A percentile compares a stretch with the other conserved stretches of the same genome.
Evolutionary conservation across 2,797 vertebrate genomes (phyloP).

Genomic region (Cyclura pinguis): DNA sequence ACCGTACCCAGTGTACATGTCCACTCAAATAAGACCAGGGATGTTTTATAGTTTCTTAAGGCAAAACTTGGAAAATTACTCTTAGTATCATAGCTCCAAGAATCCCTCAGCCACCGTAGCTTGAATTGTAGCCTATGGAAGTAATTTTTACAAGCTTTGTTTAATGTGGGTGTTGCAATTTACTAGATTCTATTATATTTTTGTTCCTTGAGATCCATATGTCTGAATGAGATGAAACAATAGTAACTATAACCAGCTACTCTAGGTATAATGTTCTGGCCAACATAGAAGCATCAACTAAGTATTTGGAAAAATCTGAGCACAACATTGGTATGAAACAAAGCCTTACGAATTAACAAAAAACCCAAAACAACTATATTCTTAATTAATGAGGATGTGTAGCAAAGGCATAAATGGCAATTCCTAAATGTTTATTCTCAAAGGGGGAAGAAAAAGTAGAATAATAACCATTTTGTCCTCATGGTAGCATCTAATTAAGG

Average conservation of each 20-base stretch:
- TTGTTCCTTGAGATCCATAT: background rate
- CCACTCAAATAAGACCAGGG: no score
- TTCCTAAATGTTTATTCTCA: constrained; percentile 69
- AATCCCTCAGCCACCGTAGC: no score
- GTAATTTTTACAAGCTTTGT: no score
- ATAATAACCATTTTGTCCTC: constrained; percentile 72
- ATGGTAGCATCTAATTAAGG: constrained; percentile 76
- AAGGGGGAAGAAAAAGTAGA: constrained; percentile 65
- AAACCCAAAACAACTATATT: background rate
- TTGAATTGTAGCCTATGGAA: no score
- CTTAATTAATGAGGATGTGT: constrained; percentile 65
- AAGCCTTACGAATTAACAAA: constrained; percentile 40
- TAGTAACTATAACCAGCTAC: background rate
- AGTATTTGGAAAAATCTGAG: background rate
- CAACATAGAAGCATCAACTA: background rate
- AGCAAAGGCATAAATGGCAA: constrained; percentile 54
- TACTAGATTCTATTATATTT: background rate
- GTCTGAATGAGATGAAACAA: background rate
- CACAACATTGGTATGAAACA: constrained; percentile 26
- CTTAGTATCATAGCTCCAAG: no score
- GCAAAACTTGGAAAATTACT: no score
- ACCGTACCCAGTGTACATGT: no score
- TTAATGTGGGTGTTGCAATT: no score
- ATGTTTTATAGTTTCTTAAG: no score
- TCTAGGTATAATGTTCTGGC: background rate